Percentiles rank a stretch among this genome's conserved stretches.
Evolutionary conservation across 2,888 invertebrate species (phyloP).

Genomic region (Chrysodeixis includens): DNA sequence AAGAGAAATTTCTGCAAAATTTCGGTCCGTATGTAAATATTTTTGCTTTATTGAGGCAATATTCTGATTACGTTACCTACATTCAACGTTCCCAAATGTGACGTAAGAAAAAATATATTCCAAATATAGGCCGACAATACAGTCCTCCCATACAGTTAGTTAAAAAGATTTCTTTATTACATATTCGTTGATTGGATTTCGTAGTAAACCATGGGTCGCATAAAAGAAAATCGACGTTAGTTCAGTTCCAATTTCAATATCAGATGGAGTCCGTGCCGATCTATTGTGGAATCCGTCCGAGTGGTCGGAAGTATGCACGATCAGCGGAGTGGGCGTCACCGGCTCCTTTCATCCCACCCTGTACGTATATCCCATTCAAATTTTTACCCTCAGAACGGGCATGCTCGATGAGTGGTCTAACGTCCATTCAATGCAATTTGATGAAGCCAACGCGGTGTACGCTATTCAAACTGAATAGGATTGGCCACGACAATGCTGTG

Average conservation of each 20-base stretch:
- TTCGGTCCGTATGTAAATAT: not conserved
- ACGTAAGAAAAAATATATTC: not conserved
- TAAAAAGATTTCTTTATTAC: constrained; percentile 36
- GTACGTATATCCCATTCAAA: constrained; percentile 86
- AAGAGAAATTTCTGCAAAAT: not conserved
- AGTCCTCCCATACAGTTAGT: constrained; percentile 10
- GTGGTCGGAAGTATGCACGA: constrained; percentile 81
- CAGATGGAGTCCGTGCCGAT: constrained; percentile 77
- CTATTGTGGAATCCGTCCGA: constrained; percentile 81
- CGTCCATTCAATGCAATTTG: constrained; percentile 87
- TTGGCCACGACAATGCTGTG: constrained; percentile 83
- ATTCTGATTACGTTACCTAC: not conserved
- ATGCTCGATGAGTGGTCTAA: constrained; percentile 85
- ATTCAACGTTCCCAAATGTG: not conserved
- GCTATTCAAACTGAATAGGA: constrained; percentile 83
- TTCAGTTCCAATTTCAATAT: constrained; percentile 85
- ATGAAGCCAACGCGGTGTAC: constrained; percentile 82
- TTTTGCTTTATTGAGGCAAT: not conserved
- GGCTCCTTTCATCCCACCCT: constrained; percentile 65
- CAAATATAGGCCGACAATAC: constrained; percentile 19
- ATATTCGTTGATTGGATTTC: constrained; percentile 56
- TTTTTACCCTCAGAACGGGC: constrained; percentile 84
- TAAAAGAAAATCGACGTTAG: constrained; percentile 69
- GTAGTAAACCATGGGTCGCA: constrained; percentile 55
- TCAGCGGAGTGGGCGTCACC: constrained; percentile 64